Conservation (phyloP, 1,140 invertebrate species). For the Nymphalis io region DNA sequence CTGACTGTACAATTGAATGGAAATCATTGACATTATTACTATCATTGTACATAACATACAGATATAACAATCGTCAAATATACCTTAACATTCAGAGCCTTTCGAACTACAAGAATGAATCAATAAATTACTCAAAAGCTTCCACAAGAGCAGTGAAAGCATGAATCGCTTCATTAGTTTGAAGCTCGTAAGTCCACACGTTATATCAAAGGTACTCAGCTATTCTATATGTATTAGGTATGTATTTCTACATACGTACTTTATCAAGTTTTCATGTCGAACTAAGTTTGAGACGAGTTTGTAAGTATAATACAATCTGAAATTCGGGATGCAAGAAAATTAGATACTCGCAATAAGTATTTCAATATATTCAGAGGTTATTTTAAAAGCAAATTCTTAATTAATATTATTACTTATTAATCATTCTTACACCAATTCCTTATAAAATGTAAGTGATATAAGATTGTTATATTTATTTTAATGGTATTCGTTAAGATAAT, state of each 20-base stretch:
- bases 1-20: background rate
- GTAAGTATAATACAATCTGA: background rate
- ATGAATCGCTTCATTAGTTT: conserved; percentile 38
- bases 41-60: background rate
- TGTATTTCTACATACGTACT: conserved; percentile 4
- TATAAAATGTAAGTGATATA: too few species aligned
- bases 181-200: conserved; percentile 37
- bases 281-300: background rate
- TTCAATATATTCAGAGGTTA: background rate
- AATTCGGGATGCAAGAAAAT: background rate
- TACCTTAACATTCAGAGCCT: background rate
- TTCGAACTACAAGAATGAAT: conserved; percentile 4
- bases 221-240: conserved; percentile 9
- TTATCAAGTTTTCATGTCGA: conserved; percentile 9
- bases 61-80: background rate
- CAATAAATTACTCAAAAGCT: conserved; percentile 32
- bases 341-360: background rate
- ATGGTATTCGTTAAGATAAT: too few species aligned
- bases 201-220: conserved; percentile 22
- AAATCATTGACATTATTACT: background rate
- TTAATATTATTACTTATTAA: background rate
- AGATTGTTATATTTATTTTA: too few species aligned
- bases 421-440: too few species aligned
- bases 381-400: background rate
- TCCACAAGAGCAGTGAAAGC: conserved; percentile 33